These are phyloP conservation scores for Perizoma flavofasciatum DNA, from an alignment of 2,888 invertebrate species.

Conservation along the genomic window DNA sequence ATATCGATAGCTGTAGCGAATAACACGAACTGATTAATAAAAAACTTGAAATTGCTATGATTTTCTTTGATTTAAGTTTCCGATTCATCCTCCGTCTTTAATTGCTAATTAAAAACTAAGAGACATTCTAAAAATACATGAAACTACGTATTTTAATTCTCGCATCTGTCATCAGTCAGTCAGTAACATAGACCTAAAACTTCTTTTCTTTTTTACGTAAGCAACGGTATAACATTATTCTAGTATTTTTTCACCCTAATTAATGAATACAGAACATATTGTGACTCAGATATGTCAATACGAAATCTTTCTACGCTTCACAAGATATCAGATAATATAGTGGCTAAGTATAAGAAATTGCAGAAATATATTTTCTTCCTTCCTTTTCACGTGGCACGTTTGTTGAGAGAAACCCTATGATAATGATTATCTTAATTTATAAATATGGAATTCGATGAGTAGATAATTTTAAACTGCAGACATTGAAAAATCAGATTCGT, in stretches of 20 bases:
- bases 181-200: too few species aligned
- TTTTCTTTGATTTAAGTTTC: too few species aligned
- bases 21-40: too few species aligned
- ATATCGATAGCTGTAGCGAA: too few species aligned
- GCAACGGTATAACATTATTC: background rate
- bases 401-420: conserved; percentile 7
- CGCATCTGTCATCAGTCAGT: too few species aligned
- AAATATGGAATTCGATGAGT: background rate
- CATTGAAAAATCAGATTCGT: conserved; percentile 7
- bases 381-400: conserved; percentile 14
- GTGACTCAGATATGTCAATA: conserved; percentile 28
- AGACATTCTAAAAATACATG: too few species aligned
- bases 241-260: conserved; percentile 5
- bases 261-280: conserved; percentile 18
- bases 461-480: conserved; percentile 4
- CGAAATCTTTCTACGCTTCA: conserved; percentile 1
- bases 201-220: background rate
- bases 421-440: conserved; percentile 2
- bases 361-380: conserved; percentile 6
- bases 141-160: too few species aligned
- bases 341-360: background rate
- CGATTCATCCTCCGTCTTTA: too few species aligned
- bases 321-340: background rate
- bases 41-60: too few species aligned
- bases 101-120: too few species aligned